These are phyloP conservation scores for Abramis brama DNA, from an alignment of 2,113 vertebrate species.

Conservation along the genomic window DNA sequence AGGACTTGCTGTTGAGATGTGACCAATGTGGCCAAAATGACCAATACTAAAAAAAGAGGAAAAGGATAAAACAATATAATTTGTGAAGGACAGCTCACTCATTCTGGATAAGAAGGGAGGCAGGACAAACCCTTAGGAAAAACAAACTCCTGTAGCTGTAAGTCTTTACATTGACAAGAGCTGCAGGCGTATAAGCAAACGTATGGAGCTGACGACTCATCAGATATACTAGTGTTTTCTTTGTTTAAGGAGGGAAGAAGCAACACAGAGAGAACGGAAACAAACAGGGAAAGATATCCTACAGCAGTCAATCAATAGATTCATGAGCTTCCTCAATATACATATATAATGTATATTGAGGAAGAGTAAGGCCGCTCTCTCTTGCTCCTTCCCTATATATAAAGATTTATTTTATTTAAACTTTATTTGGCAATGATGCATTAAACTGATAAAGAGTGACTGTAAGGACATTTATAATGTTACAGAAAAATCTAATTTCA, in stretches of 20 bases:
- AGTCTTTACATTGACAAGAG: conserved; percentile 65
- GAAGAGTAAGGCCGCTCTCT: too few relatives aligned
- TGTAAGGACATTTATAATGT: too few relatives aligned
- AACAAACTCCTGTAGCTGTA: conserved; percentile 56
- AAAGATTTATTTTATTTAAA: too few relatives aligned
- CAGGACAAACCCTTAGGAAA: conserved; percentile 53
- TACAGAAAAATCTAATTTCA: too few relatives aligned
- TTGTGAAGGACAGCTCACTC: background rate
- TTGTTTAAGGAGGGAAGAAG: conserved; percentile 57
- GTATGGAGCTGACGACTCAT: conserved; percentile 67
- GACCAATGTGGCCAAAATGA: background rate
- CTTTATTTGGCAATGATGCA: too few relatives aligned
- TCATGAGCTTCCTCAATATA: background rate
- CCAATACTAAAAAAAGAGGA: background rate
- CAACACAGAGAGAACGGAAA: background rate
- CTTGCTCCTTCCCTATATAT: too few relatives aligned
- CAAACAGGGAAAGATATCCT: background rate
- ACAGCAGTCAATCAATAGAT: background rate
- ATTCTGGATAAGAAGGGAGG: conserved; percentile 5
- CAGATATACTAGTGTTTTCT: conserved; percentile 70
- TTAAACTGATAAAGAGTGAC: too few relatives aligned
- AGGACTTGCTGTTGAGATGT: background rate
- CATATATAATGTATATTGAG: too few relatives aligned
- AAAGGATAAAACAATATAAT: background rate
- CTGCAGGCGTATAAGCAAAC: conserved; percentile 69